These are phyloP conservation scores for Cynopterus sphinx DNA, from an alignment of 2,797 vertebrate genomes.

Conservation along the genomic window DNA sequence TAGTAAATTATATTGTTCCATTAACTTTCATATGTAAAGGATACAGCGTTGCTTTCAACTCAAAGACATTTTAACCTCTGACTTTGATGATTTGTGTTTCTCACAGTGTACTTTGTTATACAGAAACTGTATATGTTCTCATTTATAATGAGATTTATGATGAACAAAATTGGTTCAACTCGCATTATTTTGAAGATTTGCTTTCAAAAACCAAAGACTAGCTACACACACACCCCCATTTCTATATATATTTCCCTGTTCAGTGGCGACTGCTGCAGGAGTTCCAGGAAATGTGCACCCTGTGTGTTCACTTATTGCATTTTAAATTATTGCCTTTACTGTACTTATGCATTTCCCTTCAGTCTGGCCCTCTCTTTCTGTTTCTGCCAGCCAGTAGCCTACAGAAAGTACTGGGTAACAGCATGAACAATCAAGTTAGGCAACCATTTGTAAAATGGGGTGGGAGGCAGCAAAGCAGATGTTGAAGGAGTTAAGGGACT, in stretches of 20 bases:
- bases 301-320: not conserved
- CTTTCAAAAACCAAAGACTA: not conserved
- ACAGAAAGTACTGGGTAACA: not conserved
- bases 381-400: conserved; percentile 42
- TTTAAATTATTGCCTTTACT: not conserved
- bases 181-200: not conserved
- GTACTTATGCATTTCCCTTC: not conserved
- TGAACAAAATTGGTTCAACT: not conserved
- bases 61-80: not conserved
- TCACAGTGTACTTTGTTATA: not conserved
- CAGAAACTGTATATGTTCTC: not conserved
- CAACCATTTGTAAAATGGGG: not conserved
- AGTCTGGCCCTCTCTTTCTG: not conserved
- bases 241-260: not conserved
- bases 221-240: not conserved
- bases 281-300: conserved; percentile 12
- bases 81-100: not conserved
- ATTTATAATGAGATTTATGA: conserved; percentile 21
- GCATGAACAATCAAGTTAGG: not conserved
- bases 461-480: not conserved
- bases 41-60: not conserved
- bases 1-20: not conserved
- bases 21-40: not conserved
- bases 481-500: not conserved
- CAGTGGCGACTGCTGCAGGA: not conserved